Evolutionary conservation across 2,888 invertebrate species (phyloP), one percentile per base, ranked within the genome.

Genomic region (Lochmaea capreae): DNA sequence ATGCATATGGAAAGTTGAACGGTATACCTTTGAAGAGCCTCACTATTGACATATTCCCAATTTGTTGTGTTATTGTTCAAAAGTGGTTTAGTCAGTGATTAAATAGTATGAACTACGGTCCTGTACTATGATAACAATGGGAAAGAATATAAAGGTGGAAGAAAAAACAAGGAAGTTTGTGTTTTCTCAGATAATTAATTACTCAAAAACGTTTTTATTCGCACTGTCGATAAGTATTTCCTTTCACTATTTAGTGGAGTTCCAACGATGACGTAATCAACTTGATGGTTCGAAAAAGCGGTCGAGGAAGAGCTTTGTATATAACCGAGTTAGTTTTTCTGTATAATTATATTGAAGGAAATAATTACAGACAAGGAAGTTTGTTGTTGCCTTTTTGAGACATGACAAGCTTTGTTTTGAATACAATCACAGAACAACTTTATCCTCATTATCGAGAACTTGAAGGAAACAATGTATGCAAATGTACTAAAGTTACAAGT

Each of bases 151-250:
- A 62, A 68, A 61, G 61, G 49, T 49, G 39, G 61, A 33, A 61
- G 39, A 33, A 61, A 61, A 68, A 62, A 39, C 68, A 68, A 68
- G 46, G 49, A 61, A 52, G 68, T 68, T 16, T 22, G 68, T 61
- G 59, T 67, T 18, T 54, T 59, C 26, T 46, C 22, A 61, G 62
- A 49, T 71, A 74, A 71, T 67, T 74, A 67, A 71, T 74, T 71
- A 67, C 67, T 66, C 26, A 54, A n/a, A 65, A 66, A 66, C 54
- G 57, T 65, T 69, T 52, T 65, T 59, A 61, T 73, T 70, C 59
- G 65, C 63, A 65, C 57, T 59, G 71, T 42, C 65, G 59, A 69
- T 69, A 69, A 66, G 65, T 71, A 65, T 65, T 71, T 65, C 58
- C 70, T 65, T 58, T 58, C 65, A 43, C 57, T 68, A 68, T 52